Base-by-base conservation (phyloP, 1,140 invertebrate species). In the Mesaphorura yosii region DNA sequence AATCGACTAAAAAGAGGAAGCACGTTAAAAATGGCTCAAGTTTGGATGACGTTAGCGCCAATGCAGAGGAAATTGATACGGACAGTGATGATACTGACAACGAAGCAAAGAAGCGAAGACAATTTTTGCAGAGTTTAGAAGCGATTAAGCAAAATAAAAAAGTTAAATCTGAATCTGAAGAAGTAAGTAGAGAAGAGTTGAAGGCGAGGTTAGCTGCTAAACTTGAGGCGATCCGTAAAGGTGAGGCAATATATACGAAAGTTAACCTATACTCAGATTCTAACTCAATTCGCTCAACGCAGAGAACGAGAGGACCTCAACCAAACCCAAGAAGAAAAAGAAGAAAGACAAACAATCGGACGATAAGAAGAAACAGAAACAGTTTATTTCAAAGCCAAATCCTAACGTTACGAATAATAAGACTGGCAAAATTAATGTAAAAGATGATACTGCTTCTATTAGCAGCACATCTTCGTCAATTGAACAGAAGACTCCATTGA, bases 301-400 rank as follows among this genome's bases (percentile, higher is more conserved):
- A 23, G 20, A 5, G 17, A 34, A 56, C 31, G 6, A 19, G 48
- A 45, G 41, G 34, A 34, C 31, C 31, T n/a, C n/a, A n/a, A 34
- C 31, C 10, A 49, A 10, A n/a, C n/a, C n/a, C n/a, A 48, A 53
- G 37, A 40, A 58, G 44, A 29, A 57, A 39, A 23, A 34, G 28
- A 47, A 48, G 53, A 42, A 56, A 51, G 45, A 19, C 6, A 58
- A 53, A 45, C 44, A 46, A 22, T n/a, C 29, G 39, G 17, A 29
- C 15, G 19, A 2, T 19, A 45, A 51, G 23, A 23, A 22, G 4
- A 52, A 53, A 20, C 55, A 58, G 28, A 58, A 55, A 27, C 45
- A 57, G 20, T 54, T 61, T 25, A 61, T 51, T 39, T 57, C 59
- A n/a, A 52, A 61, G 23, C 34, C 53, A 28, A 54, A 54, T 29